A percentile compares a stretch with the other conserved stretches of the same genome.
These are phyloP conservation scores for Dicyrtoma fusca DNA, from an alignment of 2,888 invertebrate species.

Conservation along the genomic window DNA sequence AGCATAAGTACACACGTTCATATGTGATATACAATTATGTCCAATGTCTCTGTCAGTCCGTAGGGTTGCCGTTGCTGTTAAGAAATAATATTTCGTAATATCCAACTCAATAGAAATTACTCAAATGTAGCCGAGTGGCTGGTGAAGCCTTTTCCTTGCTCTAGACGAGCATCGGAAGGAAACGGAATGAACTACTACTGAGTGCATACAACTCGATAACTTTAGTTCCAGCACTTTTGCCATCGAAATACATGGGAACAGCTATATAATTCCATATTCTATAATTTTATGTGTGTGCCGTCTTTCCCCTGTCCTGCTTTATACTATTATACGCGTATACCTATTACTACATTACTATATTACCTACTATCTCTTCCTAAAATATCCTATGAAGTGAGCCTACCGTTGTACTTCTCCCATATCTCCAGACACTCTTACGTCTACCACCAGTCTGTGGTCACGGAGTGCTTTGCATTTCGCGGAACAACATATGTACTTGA, in stretches of 20 bases:
- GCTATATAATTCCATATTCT: too few relatives aligned
- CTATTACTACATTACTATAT: too few relatives aligned
- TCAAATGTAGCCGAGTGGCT: neutral
- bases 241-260: neutral
- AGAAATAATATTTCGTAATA: constrained; percentile 24
- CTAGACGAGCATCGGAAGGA: too few relatives aligned
- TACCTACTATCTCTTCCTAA: too few relatives aligned
- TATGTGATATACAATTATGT: constrained; percentile 1
- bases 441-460: neutral
- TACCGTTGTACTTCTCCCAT: neutral
- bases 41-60: constrained; percentile 7
- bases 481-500: constrained; percentile 24
- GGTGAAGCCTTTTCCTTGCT: too few relatives aligned
- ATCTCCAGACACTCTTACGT: neutral
- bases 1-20: constrained; percentile 1
- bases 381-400: too few relatives aligned
- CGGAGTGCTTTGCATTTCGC: neutral
- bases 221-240: constrained; percentile 20
- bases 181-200: too few relatives aligned
- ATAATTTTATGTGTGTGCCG: too few relatives aligned
- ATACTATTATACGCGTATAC: too few relatives aligned
- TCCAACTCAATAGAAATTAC: constrained; percentile 16
- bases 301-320: too few relatives aligned
- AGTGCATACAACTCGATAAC: too few relatives aligned
- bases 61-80: neutral